phyloP scores from a whole-genome alignment of 2,888 invertebrate species.

The Patella depressa region DNA sequence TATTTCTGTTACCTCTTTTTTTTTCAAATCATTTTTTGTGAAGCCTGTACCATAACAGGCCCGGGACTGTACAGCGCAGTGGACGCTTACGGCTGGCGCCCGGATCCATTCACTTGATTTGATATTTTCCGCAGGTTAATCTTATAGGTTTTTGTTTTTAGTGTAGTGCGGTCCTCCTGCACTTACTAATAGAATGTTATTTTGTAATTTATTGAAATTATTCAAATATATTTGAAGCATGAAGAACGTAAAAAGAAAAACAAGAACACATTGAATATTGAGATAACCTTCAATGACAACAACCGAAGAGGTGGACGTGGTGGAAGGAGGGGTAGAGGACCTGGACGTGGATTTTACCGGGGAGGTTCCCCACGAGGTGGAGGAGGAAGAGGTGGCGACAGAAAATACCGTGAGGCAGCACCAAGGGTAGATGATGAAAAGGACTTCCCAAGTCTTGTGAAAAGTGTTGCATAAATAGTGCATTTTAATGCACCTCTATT shows the following conservation, averaged over 20 bases:
- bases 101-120: too few relatives aligned
- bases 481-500: constrained; percentile 10
- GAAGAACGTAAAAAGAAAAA: constrained; percentile 56
- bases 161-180: too few relatives aligned
- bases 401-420: constrained; percentile 64
- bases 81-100: too few relatives aligned
- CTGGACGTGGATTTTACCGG: constrained; percentile 59
- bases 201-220: too few relatives aligned
- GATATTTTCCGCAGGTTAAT: too few relatives aligned
- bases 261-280: constrained; percentile 63
- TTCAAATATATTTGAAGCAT: constrained; percentile 42
- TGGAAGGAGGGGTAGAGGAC: constrained; percentile 58
- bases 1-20: too few relatives aligned
- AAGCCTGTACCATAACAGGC: too few relatives aligned
- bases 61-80: too few relatives aligned
- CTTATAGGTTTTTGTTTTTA: too few relatives aligned
- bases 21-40: too few relatives aligned
- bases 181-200: too few relatives aligned
- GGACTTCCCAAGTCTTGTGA: constrained; percentile 92
- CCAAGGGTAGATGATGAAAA: constrained; percentile 96
- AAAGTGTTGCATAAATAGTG: constrained; percentile 51
- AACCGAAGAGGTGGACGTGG: constrained; percentile 57
- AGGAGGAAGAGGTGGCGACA: constrained; percentile 55
- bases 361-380: constrained; percentile 45
- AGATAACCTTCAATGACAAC: constrained; percentile 69